Conservation (phyloP, 2,797 vertebrate species). For the Labroides dimidiatus region DNA sequence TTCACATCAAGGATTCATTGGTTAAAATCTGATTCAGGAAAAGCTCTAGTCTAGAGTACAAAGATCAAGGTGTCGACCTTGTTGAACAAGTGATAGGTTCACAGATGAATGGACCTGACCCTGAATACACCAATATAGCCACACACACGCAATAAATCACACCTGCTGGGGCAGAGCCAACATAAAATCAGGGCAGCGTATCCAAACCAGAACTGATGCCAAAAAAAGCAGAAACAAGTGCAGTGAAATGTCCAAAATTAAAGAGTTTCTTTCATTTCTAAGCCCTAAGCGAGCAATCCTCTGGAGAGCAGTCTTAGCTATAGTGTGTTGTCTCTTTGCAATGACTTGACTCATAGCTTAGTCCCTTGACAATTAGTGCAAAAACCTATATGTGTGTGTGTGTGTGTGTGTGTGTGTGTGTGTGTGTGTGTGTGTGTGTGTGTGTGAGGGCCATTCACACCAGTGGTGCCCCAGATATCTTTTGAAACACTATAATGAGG, state of each 20-base stretch:
- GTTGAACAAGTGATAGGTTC: neutral
- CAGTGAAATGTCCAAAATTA: conserved; percentile 8
- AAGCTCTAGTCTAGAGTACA: neutral
- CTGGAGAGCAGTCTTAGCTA: conserved; percentile 17
- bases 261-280: neutral
- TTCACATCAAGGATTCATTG: conserved; percentile 1
- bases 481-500: conserved; percentile 43
- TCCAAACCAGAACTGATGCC: conserved; percentile 11
- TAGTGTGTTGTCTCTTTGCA: conserved; percentile 13
- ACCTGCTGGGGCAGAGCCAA: conserved; percentile 37
- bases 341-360: conserved; percentile 4
- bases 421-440: conserved; percentile 7
- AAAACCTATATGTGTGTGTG: neutral
- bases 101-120: conserved; percentile 41
- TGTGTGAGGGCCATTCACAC: conserved; percentile 31
- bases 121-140: conserved; percentile 39
- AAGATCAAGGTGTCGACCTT: conserved; percentile 39
- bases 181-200: conserved; percentile 40
- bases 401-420: no score
- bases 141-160: conserved; percentile 58
- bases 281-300: conserved; percentile 4
- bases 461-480: conserved; percentile 35
- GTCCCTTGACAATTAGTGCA: neutral
- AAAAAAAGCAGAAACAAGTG: conserved; percentile 1
- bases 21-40: conserved; percentile 10